Evolutionary conservation across 2,113 vertebrate species (phyloP).

Genomic region (Festucalex cinctus): DNA sequence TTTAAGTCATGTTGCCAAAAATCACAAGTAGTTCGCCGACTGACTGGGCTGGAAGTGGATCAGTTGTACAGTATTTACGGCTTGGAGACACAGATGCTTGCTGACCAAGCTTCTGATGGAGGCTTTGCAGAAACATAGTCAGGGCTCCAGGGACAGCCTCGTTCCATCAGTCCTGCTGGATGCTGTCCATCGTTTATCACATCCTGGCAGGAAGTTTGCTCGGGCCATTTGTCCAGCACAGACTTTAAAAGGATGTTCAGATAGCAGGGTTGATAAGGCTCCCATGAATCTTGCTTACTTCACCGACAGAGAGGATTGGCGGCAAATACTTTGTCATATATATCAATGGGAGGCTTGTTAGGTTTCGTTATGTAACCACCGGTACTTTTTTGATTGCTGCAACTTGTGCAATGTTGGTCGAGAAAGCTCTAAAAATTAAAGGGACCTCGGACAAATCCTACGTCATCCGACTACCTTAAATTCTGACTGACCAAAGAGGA

Average conservation of each 20-base stretch:
- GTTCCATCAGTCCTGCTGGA: background rate
- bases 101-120: background rate
- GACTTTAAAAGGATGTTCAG: background rate
- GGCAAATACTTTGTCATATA: background rate
- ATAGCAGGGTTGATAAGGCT: background rate
- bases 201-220: background rate
- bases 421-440: background rate
- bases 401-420: too few species aligned
- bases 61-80: background rate
- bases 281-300: background rate
- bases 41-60: background rate
- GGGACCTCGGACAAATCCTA: background rate
- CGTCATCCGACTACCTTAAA: background rate
- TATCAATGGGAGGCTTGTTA: background rate
- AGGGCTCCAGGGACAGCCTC: background rate
- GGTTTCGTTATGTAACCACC: too few species aligned
- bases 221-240: too few species aligned
- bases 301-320: background rate
- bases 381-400: too few species aligned
- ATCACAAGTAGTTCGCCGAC: background rate
- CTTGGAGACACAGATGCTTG: background rate
- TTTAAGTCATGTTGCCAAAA: background rate
- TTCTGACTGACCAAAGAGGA: constrained; percentile 73
- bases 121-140: background rate
- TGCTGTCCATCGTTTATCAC: background rate